phyloP scores from a whole-genome alignment of 2,797 vertebrate genomes.

The Hippocampus kuda region DNA sequence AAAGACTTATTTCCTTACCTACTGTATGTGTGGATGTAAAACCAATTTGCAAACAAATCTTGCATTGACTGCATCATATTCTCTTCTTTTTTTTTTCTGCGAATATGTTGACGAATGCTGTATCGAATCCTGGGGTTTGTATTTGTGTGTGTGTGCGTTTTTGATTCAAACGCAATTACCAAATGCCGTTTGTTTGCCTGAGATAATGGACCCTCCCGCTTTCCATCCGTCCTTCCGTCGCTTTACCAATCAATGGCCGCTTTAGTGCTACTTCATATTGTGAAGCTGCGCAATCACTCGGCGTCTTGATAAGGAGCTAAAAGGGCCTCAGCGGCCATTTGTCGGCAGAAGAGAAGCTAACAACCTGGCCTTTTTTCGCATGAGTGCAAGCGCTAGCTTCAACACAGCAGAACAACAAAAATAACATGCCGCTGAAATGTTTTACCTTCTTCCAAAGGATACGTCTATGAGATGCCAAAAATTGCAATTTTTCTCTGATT shows the following conservation, averaged over 20 bases:
- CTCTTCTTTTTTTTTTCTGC: too few relatives aligned
- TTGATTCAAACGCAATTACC: conserved; percentile 4
- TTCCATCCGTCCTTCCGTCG: conserved; percentile 15
- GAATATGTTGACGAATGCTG: background rate
- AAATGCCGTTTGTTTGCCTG: background rate
- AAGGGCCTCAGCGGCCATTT: conserved; percentile 8
- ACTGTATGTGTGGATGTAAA: background rate
- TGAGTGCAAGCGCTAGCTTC: background rate
- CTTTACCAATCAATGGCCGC: conserved; percentile 51
- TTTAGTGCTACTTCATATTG: conserved; percentile 54
- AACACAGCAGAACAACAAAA: background rate
- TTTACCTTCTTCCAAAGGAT: background rate
- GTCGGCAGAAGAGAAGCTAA: background rate
- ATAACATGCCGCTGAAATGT: background rate
- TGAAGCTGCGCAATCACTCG: conserved; percentile 42
- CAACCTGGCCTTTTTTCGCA: background rate
- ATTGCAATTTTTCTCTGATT: background rate
- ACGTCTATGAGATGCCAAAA: background rate
- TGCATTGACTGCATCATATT: background rate
- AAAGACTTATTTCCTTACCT: too few relatives aligned
- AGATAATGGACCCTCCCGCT: conserved; percentile 54
- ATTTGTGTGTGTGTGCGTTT: too few relatives aligned
- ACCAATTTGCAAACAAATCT: background rate
- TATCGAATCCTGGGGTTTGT: background rate
- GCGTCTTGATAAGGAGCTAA: conserved; percentile 25